Evolutionary conservation across 1,140 invertebrate genomes (phyloP), one percentile per base, ranked within the genome.

Genomic region (Holcopasites calliopsidis): DNA sequence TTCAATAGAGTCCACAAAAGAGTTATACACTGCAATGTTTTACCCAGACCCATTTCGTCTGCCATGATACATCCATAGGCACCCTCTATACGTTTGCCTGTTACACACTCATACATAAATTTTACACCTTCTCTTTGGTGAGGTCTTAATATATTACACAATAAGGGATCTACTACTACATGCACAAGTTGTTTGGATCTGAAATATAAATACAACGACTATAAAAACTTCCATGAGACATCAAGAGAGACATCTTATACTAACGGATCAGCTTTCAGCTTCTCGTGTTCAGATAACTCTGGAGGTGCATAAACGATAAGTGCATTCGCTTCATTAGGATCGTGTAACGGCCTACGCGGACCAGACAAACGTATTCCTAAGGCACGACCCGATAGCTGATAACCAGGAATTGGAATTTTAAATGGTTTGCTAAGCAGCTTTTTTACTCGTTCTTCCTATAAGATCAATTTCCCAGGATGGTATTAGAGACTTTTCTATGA

Each of bases 91-190:
- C 97, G 95, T 73, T 93, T 92, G 18, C 99, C 99, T 40, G 97
- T 99, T 1, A 99, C 98, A 93, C 99, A 99, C 89, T 99, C 98
- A 89, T 99, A 99, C 98, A 99, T 99, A 90, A 99, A 99, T 88
- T 98, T 98, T 0, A 99, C 99, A 35, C 99, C 99, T 90, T 99
- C 99, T 72, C 99, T 94, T 92, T 99, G 99, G 95, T 99, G 99
- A 21, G 99, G 99, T 65, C 98, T 92, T 6, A 99, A 92, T 60
- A 99, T 95, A 87, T 97, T 96, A 38, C 95, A 95, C 18, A 99
- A 92, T 0, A 97, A 84, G 8, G 98, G 98, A 93, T 99, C 98
- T 1, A 99, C 97, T 8, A 91, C 90, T 35, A 91, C 90, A 69
- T 90, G 90, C 13, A 91, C 89, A 23, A 90, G 60, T 62, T 85